A percentile compares a stretch with the other conserved stretches of the same genome.
These are phyloP conservation scores for Euphonia xanthogaster DNA, from an alignment of 2,797 vertebrate species.

Conservation along the genomic window DNA sequence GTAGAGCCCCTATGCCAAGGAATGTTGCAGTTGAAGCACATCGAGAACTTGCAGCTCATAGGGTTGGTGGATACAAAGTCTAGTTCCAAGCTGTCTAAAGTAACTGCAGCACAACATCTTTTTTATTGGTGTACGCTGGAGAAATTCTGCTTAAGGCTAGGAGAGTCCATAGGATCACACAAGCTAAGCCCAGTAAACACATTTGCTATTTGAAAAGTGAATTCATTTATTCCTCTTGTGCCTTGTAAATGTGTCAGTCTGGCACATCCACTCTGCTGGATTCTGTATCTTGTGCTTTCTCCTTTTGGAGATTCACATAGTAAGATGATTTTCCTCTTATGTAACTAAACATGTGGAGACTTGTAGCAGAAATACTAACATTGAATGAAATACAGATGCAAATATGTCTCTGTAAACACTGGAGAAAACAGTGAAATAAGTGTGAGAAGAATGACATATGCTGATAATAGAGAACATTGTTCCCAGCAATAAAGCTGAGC, in stretches of 20 bases:
- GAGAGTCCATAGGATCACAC: neutral
- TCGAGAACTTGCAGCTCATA: neutral
- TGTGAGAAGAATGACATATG: neutral
- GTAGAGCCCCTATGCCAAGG: neutral
- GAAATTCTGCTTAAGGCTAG: neutral
- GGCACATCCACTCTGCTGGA: neutral
- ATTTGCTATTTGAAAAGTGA: neutral
- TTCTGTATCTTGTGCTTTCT: neutral
- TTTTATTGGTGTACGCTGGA: neutral
- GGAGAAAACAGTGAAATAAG: neutral
- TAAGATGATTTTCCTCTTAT: neutral
- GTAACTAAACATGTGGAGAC: neutral
- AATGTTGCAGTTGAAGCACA: neutral
- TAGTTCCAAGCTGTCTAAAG: neutral
- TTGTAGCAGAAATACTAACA: neutral
- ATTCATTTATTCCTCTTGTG: neutral
- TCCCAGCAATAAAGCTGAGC: neutral
- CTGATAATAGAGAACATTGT: neutral
- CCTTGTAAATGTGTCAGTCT: neutral
- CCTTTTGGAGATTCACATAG: neutral
- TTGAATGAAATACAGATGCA: neutral
- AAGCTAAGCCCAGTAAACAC: neutral
- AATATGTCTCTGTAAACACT: neutral
- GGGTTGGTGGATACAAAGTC: neutral
- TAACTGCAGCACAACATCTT: rapidly evolving